Evolutionary conservation across 1,140 invertebrate genomes (phyloP).

Genomic region (Drosophila saltans): DNA sequence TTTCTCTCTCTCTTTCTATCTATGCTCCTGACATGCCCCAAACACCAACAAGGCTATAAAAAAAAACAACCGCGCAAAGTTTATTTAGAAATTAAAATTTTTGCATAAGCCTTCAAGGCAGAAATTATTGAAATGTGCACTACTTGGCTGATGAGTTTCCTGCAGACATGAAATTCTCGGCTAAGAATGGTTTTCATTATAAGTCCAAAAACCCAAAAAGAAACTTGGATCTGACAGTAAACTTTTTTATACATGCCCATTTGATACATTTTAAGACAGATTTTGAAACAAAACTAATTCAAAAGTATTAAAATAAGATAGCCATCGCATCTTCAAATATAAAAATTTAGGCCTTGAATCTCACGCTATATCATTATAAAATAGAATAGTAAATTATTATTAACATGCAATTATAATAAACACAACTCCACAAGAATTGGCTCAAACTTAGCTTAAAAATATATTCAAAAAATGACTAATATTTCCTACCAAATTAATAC

Average conservation of each 20-base stretch:
- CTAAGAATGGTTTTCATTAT: background rate
- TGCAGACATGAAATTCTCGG: background rate
- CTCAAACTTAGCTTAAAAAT: no score
- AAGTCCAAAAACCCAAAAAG: background rate
- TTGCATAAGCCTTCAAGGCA: conserved; percentile 16
- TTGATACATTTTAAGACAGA: no score
- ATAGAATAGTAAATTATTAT: no score
- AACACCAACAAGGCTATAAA: conserved; percentile 24
- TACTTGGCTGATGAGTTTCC: conserved; percentile 8
- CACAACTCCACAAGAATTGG: no score
- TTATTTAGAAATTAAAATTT: conserved; percentile 77
- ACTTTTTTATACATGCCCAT: no score
- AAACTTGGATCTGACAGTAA: background rate
- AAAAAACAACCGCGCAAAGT: conserved; percentile 54
- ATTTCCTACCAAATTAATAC: no score
- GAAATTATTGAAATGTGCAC: conserved; percentile 16
- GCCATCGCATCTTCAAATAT: no score
- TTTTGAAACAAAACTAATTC: no score
- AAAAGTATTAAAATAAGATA: background rate
- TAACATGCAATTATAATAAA: no score
- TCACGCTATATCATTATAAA: no score
- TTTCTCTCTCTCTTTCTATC: background rate
- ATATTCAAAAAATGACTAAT: no score
- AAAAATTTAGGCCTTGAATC: no score
- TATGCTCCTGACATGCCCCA: conserved; percentile 59